Base-by-base conservation (phyloP, 2,888 invertebrate species). In the Lasius fuliginosus region DNA sequence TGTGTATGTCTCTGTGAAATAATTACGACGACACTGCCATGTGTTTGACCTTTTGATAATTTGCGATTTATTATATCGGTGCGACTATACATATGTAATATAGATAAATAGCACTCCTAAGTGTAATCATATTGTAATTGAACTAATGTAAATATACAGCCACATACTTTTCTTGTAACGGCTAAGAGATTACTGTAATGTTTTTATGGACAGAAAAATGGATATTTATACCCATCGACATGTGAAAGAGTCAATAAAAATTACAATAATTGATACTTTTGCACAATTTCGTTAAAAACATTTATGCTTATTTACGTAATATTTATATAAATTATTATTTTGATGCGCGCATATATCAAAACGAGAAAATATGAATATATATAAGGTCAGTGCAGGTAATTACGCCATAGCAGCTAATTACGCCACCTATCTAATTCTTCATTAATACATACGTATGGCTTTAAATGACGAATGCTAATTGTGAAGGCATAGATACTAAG, bases 111-210 rank as follows among this genome's bases (percentile, higher is more conserved):
- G 82, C 79, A 81, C 73, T 86, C 65, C 76, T 83, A 85, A 86
- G 85, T 87, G 86, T 91, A 86, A 90, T 88, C 82, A 53, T n/a
- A 89, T 88, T 91, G 85, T 90, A 88, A 90, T 82, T 89, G 85
- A 71, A 90, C 82, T 86, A 87, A 87, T 92, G 92, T 92, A 92
- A 90, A 92, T 92, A 53, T 53, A 92, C 83, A 77, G 82, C 86
- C 84, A 87, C 88, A 84, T 89, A 87, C 85, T 83, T 88, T 86
- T 86, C 84, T 85, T 84, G 81, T 89, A 89, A 87, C 65, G 85
- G 77, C 68, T 88, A 86, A 90, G 86, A 88, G 84, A 91, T 90
- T 91, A 91, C 88, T 91, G 91, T 92, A 92, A 92, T 90, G 91
- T 92, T 92, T 92, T 92, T 92, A 91, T 92, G 90, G 89, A 90